Evolutionary conservation across 2,113 vertebrate species (phyloP).

Genomic region (Mesoclemmys tuberculata): DNA sequence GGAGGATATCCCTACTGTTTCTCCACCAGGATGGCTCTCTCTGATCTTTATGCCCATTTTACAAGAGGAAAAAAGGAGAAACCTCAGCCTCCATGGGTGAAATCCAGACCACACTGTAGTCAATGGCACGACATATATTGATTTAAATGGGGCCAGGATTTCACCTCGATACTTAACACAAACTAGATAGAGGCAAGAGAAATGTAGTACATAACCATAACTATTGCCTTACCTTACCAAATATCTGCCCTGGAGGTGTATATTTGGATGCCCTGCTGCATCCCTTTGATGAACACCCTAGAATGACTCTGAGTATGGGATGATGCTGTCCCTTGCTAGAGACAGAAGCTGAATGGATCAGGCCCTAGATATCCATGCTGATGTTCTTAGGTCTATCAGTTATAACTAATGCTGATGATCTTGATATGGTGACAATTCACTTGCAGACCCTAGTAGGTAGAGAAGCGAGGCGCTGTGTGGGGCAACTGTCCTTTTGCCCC

Average conservation of each 20-base stretch:
- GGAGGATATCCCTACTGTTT: background rate
- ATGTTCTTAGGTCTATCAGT: background rate
- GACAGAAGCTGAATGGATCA: background rate
- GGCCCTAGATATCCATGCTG: background rate
- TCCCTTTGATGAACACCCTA: background rate
- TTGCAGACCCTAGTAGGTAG: background rate
- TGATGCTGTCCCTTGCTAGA: background rate
- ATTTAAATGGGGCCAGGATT: background rate
- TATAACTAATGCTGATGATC: background rate
- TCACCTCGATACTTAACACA: background rate
- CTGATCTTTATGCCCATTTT: background rate
- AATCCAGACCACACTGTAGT: constrained; percentile 12
- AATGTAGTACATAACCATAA: background rate
- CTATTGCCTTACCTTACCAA: background rate
- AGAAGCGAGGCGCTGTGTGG: background rate
- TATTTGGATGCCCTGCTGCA: background rate
- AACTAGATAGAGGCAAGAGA: background rate
- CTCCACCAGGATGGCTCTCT: background rate
- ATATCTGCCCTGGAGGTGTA: background rate
- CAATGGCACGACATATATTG: background rate
- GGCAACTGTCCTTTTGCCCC: background rate
- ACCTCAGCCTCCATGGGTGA: background rate
- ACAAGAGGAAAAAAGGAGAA: constrained; percentile 21
- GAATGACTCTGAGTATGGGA: background rate
- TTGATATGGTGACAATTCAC: background rate